Evolutionary conservation across 2,888 invertebrate species (phyloP).

Genomic region (Caenorhabditis uteleia): DNA sequence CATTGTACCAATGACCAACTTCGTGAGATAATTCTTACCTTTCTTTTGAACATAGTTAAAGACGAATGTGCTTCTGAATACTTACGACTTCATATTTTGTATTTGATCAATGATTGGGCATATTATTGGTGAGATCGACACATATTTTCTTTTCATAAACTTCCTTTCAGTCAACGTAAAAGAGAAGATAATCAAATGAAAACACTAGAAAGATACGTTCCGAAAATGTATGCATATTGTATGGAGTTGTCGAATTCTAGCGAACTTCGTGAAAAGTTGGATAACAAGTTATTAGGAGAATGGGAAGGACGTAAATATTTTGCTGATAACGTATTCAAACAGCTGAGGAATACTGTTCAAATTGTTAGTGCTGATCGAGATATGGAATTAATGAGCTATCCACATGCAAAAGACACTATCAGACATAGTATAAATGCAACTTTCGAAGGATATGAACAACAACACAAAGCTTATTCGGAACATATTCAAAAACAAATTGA

Average conservation of each 20-base stretch:
- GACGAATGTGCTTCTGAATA: slow-evolving; percentile 80
- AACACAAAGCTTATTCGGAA: slow-evolving; percentile 81
- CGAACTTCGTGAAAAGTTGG: slow-evolving; percentile 73
- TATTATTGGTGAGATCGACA: slow-evolving; percentile 79
- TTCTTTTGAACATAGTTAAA: slow-evolving; percentile 74
- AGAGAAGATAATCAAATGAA: slow-evolving; percentile 90
- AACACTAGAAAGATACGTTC: slow-evolving; percentile 90
- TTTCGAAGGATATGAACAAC: slow-evolving; percentile 86
- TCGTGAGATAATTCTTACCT: slow-evolving; percentile 77
- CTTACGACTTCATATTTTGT: slow-evolving; percentile 94
- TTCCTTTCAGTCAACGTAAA: slow-evolving; percentile 86
- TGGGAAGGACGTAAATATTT: slow-evolving; percentile 88
- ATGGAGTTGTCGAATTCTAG: slow-evolving; percentile 77
- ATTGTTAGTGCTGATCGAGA: slow-evolving; percentile 39
- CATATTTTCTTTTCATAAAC: not conserved
- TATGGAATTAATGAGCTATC: slow-evolving; percentile 15
- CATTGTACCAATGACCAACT: slow-evolving; percentile 83
- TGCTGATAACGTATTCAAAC: slow-evolving; percentile 64
- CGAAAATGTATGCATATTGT: slow-evolving; percentile 96
- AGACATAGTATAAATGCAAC: slow-evolving; percentile 52
- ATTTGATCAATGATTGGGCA: slow-evolving; percentile 95
- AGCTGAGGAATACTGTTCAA: slow-evolving; percentile 81
- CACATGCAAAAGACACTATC: slow-evolving; percentile 11
- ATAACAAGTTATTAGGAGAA: slow-evolving; percentile 82
- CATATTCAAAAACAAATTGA: slow-evolving; percentile 26